These are phyloP conservation scores for Notothenia coriiceps DNA, from an alignment of 2,113 vertebrate genomes.

Conservation along the genomic window DNA sequence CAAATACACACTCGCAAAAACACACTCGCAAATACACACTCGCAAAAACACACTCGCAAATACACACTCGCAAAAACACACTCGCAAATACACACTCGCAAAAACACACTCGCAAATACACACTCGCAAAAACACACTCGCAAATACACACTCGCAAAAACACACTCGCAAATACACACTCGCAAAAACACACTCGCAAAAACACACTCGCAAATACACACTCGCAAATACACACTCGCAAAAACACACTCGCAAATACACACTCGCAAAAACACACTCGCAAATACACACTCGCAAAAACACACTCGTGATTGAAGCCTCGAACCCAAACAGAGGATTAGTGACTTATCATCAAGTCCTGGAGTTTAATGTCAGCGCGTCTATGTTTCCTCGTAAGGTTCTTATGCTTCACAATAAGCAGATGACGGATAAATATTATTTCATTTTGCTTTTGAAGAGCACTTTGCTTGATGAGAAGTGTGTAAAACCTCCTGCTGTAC, in stretches of 20 bases:
- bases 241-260: no score
- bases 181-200: no score
- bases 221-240: no score
- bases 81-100: no score
- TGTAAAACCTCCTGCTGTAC: conserved; percentile 40
- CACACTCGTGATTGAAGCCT: conserved; percentile 59
- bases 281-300: conserved; percentile 5
- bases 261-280: neutral
- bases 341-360: conserved; percentile 63
- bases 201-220: no score
- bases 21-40: no score
- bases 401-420: conserved; percentile 71
- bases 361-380: conserved; percentile 59
- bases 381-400: conserved; percentile 71
- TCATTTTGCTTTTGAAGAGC: conserved; percentile 64
- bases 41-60: no score
- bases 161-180: no score
- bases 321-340: conserved; percentile 75
- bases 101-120: no score
- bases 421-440: conserved; percentile 54
- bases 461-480: conserved; percentile 73
- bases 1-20: conserved; percentile 20
- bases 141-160: no score
- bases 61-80: no score
- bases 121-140: no score